Percentiles rank a stretch among this genome's conserved stretches.
These are phyloP conservation scores for Heterotilapia buettikoferi DNA, from an alignment of 2,113 vertebrate species.

Conservation along the genomic window DNA sequence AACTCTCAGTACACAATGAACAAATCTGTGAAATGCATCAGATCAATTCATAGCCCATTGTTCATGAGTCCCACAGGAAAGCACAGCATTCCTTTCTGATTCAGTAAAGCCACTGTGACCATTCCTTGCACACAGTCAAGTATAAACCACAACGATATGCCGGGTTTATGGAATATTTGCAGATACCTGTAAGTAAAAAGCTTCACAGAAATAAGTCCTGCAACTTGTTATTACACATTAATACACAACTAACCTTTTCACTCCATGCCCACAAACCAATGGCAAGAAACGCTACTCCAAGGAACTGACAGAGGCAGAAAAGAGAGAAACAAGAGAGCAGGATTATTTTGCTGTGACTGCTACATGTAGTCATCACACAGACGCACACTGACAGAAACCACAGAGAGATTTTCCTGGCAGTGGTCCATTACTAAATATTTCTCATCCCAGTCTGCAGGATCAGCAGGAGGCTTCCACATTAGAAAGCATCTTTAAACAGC, in stretches of 20 bases:
- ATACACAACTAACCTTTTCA: constrained; percentile 34
- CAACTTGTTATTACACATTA: neutral
- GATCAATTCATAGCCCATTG: constrained; percentile 23
- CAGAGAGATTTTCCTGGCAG: constrained; percentile 46
- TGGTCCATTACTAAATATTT: constrained; percentile 7
- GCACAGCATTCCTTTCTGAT: constrained; percentile 41
- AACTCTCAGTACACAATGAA: neutral
- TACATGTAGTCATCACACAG: constrained; percentile 6
- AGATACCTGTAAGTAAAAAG: neutral
- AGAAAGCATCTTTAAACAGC: constrained; percentile 16
- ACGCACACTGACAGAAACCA: neutral
- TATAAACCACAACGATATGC: neutral
- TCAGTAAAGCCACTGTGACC: constrained; percentile 12
- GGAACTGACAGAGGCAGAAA: constrained; percentile 42
- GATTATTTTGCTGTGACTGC: constrained; percentile 2
- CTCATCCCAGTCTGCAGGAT: constrained; percentile 12
- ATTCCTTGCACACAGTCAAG: neutral
- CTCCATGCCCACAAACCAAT: constrained; percentile 69
- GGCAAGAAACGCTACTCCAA: constrained; percentile 63
- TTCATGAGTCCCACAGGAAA: constrained; percentile 43
- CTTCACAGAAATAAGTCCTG: neutral
- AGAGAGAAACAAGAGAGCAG: neutral
- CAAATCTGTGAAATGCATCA: constrained; percentile 28
- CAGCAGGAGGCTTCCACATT: constrained; percentile 15
- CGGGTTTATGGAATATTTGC: neutral